Conservation (phyloP, 2,797 vertebrate genomes). For the Otolemur crassicaudatus region DNA sequence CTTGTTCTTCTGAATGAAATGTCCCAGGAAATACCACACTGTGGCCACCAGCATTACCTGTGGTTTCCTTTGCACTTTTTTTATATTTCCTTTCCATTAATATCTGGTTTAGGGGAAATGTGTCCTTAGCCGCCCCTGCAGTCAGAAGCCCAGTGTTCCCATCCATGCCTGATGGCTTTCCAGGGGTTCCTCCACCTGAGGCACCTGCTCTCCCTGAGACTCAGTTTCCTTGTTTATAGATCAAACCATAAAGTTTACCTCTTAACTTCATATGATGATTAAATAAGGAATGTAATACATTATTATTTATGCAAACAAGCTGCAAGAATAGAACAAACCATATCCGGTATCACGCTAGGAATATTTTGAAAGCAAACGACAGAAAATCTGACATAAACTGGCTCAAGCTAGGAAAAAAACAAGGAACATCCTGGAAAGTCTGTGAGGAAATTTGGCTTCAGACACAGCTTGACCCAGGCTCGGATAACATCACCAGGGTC, state of each 20-base stretch:
- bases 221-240: slow-evolving; percentile 10
- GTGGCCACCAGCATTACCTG: background rate
- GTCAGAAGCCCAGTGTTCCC: background rate
- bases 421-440: background rate
- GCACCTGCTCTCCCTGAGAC: background rate
- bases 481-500: background rate
- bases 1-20: background rate
- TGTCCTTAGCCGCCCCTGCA: background rate
- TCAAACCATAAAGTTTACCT: slow-evolving; percentile 25
- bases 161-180: background rate
- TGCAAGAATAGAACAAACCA: slow-evolving; percentile 2
- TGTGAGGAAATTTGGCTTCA: background rate
- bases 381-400: slow-evolving; percentile 31
- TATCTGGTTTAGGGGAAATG: background rate
- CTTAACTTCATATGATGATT: background rate
- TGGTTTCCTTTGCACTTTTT: background rate
- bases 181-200: background rate
- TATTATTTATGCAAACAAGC: background rate
- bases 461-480: background rate
- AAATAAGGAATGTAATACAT: slow-evolving; percentile 21
- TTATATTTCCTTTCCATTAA: background rate
- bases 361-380: slow-evolving; percentile 41
- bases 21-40: background rate
- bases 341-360: background rate
- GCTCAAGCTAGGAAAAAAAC: background rate